These are phyloP conservation scores for Drosophila monieri DNA, from an alignment of 2,888 invertebrate species.

Conservation along the genomic window DNA sequence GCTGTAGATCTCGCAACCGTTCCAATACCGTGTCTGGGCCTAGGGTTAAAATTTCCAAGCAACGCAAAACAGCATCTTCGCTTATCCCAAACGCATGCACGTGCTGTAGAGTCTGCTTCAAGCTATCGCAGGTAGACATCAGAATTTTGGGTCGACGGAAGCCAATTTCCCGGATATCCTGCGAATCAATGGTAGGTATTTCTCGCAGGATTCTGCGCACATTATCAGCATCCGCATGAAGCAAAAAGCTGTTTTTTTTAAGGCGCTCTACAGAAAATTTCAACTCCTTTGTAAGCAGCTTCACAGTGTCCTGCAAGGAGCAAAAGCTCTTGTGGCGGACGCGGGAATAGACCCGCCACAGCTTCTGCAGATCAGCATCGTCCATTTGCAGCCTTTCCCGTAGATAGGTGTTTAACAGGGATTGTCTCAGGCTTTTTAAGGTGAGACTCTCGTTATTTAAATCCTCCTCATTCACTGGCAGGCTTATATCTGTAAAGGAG, in stretches of 20 bases:
- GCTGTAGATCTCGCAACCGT: slow-evolving; percentile 86
- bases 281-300: slow-evolving; percentile 85
- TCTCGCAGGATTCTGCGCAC: slow-evolving; percentile 85
- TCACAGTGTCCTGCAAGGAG: slow-evolving; percentile 85
- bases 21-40: slow-evolving; percentile 86
- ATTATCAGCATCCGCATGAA: slow-evolving; percentile 86
- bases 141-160: slow-evolving; percentile 87
- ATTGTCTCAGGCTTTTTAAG: slow-evolving; percentile 77
- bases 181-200: slow-evolving; percentile 85
- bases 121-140: slow-evolving; percentile 86
- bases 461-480: slow-evolving; percentile 31
- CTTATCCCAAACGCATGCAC: slow-evolving; percentile 86
- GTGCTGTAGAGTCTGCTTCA: slow-evolving; percentile 85
- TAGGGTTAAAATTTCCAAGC: slow-evolving; percentile 86
- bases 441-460: slow-evolving; percentile 61
- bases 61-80: slow-evolving; percentile 85
- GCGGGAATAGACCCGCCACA: slow-evolving; percentile 81
- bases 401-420: slow-evolving; percentile 81
- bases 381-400: slow-evolving; percentile 83
- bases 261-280: slow-evolving; percentile 86
- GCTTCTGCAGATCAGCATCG: slow-evolving; percentile 77
- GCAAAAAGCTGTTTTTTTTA: slow-evolving; percentile 86
- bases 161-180: slow-evolving; percentile 86
- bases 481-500: slow-evolving; percentile 66
- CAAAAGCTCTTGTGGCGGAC: slow-evolving; percentile 84